These are phyloP conservation scores for Reticulitermes lucifugus DNA, from an alignment of 2,888 invertebrate genomes.

Conservation along the genomic window DNA sequence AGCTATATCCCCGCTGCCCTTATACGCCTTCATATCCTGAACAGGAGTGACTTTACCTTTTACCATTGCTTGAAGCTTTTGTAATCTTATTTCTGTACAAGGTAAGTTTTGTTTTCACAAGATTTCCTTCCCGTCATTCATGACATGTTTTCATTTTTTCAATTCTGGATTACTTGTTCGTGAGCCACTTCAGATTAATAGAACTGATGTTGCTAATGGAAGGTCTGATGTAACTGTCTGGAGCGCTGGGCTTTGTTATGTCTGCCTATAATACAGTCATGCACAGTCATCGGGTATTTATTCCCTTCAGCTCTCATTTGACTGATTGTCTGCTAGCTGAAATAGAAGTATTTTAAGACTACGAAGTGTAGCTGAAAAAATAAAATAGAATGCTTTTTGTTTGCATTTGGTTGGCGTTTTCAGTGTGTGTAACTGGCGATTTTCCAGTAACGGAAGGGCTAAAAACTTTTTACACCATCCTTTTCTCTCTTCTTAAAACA, in stretches of 20 bases:
- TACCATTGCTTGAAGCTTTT: no score
- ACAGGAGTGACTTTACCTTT: no score
- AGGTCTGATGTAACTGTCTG: background rate
- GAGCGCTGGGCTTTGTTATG: background rate
- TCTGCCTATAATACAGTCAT: background rate
- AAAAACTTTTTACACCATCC: no score
- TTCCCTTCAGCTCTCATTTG: background rate
- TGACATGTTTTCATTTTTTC: background rate
- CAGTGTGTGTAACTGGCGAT: slow-evolving; percentile 17
- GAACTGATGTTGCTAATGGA: background rate
- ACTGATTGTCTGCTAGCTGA: slow-evolving; percentile 9
- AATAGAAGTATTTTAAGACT: background rate
- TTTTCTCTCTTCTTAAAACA: background rate
- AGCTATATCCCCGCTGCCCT: no score
- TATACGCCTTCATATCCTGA: no score
- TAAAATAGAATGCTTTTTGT: background rate
- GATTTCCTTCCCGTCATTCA: background rate
- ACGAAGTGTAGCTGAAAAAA: background rate
- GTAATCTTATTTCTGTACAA: background rate
- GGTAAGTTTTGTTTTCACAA: background rate
- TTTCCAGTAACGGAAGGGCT: slow-evolving; percentile 4
- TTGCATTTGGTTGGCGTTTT: slow-evolving; percentile 7
- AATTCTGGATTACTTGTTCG: background rate
- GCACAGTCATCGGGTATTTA: background rate
- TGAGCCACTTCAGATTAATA: background rate